These are phyloP conservation scores for Drosophila atroscutellata DNA, from an alignment of 2,888 invertebrate genomes.

Conservation along the genomic window DNA sequence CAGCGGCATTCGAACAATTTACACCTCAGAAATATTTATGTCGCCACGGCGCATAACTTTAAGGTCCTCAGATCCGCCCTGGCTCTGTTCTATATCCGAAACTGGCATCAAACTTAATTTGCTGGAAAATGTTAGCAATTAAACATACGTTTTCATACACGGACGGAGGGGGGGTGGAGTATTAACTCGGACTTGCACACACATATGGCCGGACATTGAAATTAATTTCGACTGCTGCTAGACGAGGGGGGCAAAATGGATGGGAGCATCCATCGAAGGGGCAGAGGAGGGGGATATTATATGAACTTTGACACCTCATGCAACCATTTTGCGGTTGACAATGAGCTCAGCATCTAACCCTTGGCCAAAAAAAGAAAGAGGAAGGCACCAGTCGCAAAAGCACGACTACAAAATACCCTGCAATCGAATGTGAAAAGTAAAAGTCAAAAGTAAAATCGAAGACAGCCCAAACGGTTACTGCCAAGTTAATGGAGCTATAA, in stretches of 20 bases:
- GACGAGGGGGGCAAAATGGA: too few relatives aligned
- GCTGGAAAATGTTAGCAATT: constrained; percentile 84
- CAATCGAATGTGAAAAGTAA: background rate
- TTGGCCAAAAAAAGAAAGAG: background rate
- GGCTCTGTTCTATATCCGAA: background rate
- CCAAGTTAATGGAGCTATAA: background rate
- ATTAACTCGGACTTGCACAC: constrained; percentile 42
- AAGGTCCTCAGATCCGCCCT: constrained; percentile 21
- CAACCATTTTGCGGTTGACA: constrained; percentile 84
- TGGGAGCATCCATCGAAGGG: background rate
- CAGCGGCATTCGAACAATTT: constrained; percentile 59
- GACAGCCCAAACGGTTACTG: background rate
- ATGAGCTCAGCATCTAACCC: constrained; percentile 63
- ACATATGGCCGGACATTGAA: constrained; percentile 73
- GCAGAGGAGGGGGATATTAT: constrained; percentile 35
- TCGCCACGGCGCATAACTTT: constrained; percentile 42
- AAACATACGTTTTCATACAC: constrained; percentile 52
- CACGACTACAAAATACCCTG: background rate
- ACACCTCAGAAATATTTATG: constrained; percentile 67
- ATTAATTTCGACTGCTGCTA: constrained; percentile 67
- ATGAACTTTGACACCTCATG: constrained; percentile 84
- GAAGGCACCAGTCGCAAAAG: background rate
- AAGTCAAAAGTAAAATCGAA: background rate
- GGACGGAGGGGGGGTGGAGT: background rate
- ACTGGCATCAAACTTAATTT: constrained; percentile 82